phyloP scores from a whole-genome alignment of 2,888 invertebrate genomes.

The Ceriagrion tenellum region DNA sequence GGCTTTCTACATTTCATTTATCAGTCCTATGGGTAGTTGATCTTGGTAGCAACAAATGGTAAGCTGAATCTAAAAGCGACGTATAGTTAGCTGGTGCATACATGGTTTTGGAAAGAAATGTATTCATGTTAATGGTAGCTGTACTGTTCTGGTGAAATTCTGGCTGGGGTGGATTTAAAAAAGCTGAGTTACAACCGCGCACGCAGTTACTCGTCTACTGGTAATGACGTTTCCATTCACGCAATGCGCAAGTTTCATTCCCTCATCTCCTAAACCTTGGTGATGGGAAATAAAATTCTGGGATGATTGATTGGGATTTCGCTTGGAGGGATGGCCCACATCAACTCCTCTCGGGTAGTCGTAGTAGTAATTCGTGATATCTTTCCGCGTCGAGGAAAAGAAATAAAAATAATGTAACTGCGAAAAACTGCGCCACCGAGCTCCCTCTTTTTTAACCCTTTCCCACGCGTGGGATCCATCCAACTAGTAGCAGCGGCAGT shows the following conservation, averaged over 20 bases:
- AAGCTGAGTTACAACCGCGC: not conserved
- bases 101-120: too few relatives aligned
- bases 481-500: too few relatives aligned
- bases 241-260: not conserved
- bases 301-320: constrained; percentile 8
- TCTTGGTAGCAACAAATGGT: too few relatives aligned
- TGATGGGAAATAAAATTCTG: not conserved
- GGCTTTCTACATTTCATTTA: too few relatives aligned
- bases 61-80: too few relatives aligned
- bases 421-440: not conserved
- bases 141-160: too few relatives aligned
- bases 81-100: too few relatives aligned
- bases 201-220: not conserved
- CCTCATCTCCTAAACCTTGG: not conserved
- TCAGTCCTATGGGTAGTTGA: too few relatives aligned
- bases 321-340: not conserved
- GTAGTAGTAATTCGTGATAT: not conserved
- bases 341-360: not conserved
- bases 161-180: too few relatives aligned
- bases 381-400: not conserved
- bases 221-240: not conserved
- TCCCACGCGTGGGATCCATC: not conserved
- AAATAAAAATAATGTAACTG: not conserved
- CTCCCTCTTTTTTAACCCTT: not conserved
- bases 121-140: too few relatives aligned